A percentile compares a stretch with the other conserved stretches of the same genome.
Evolutionary conservation across 1,140 invertebrate species (phyloP).

Genomic region (Trichonephila inaurata): DNA sequence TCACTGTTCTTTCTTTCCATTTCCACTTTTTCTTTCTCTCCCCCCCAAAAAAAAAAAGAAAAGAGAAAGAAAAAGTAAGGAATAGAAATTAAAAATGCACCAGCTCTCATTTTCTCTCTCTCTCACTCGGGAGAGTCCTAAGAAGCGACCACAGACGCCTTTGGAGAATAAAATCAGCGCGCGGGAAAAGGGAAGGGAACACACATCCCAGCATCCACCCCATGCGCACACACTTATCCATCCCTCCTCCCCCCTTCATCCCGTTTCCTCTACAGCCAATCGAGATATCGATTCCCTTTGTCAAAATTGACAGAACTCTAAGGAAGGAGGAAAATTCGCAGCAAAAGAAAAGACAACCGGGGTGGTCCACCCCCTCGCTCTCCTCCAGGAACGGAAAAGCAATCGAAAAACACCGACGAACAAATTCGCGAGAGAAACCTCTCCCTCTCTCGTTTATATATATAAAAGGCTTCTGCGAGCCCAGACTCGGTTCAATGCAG

Average conservation of each 20-base stretch:
- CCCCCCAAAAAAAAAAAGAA: no score
- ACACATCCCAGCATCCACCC: not conserved
- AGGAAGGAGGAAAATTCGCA: conserved; percentile 62
- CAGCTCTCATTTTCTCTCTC: not conserved
- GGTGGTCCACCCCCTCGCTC: not conserved
- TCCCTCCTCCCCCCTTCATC: not conserved
- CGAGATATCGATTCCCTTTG: conserved; percentile 75
- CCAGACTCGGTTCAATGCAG: conserved; percentile 61
- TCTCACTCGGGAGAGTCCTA: not conserved
- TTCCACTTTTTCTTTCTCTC: not conserved
- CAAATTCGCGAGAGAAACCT: conserved; percentile 50
- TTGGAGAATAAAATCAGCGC: conserved; percentile 21
- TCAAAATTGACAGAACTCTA: conserved; percentile 68
- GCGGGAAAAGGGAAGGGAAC: not conserved
- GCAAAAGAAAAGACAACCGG: conserved; percentile 6
- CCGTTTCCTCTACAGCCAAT: conserved; percentile 29
- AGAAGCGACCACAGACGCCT: conserved; percentile 54
- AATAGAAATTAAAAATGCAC: conserved; percentile 38
- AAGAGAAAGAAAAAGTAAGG: not conserved
- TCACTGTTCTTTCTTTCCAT: not conserved
- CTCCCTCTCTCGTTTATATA: not conserved
- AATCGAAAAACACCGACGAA: conserved; percentile 64
- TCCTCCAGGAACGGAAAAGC: conserved; percentile 13
- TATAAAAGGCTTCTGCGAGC: conserved; percentile 1
- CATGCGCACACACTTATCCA: not conserved